Conservation (phyloP, 2,888 invertebrate species). For the Tachina grossa region DNA sequence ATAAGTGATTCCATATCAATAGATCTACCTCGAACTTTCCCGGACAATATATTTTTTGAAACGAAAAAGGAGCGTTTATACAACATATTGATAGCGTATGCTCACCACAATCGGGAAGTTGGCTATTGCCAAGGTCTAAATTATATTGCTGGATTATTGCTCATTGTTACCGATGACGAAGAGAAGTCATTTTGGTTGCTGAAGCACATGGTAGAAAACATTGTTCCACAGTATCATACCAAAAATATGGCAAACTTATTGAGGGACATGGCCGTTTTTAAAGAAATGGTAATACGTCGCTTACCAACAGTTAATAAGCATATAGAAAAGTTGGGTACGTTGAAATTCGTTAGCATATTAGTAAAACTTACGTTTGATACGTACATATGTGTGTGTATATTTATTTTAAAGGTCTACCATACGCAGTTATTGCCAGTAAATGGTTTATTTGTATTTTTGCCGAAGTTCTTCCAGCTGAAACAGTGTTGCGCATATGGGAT, state of each 20-base stretch:
- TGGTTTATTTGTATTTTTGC: slow-evolving; percentile 98
- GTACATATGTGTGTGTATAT: neutral
- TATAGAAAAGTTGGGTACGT: slow-evolving; percentile 88
- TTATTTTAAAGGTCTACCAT: slow-evolving; percentile 87
- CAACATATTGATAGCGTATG: slow-evolving; percentile 94
- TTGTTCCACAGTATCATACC: slow-evolving; percentile 94
- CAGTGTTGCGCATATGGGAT: slow-evolving; percentile 97
- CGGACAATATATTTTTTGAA: slow-evolving; percentile 96
- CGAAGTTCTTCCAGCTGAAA: slow-evolving; percentile 96
- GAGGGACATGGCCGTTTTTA: slow-evolving; percentile 94
- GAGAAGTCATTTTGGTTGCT: slow-evolving; percentile 96
- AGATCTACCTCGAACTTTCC: slow-evolving; percentile 96
- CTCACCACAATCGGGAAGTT: slow-evolving; percentile 92
- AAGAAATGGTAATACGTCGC: slow-evolving; percentile 92
- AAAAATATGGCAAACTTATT: slow-evolving; percentile 94
- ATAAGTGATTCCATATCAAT: slow-evolving; percentile 91
- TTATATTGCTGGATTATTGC: slow-evolving; percentile 93
- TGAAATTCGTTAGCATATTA: neutral
- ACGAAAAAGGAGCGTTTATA: slow-evolving; percentile 89
- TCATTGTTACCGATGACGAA: slow-evolving; percentile 94
- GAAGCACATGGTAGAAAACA: slow-evolving; percentile 93
- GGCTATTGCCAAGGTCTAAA: slow-evolving; percentile 98
- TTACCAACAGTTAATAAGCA: slow-evolving; percentile 92
- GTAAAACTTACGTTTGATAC: neutral
- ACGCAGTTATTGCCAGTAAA: slow-evolving; percentile 95